Base-by-base conservation (phyloP, 2,113 vertebrate genomes). In the Nibea coibor region DNA sequence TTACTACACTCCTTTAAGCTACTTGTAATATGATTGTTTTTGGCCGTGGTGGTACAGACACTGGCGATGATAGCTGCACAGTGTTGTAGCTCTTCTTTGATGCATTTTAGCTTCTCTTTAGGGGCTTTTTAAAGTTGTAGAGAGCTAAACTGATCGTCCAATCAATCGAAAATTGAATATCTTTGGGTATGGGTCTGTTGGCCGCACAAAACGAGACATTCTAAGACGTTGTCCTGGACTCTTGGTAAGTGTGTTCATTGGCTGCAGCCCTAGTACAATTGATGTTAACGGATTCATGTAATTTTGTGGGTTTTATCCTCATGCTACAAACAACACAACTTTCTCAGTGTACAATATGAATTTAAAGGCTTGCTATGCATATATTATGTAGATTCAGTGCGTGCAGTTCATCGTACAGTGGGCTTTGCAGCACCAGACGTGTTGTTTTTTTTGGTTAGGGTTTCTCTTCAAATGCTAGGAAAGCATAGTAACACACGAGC, bases 401-500 rank as follows among this genome's bases (percentile, higher is more conserved):
- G 20, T 63, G 15, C 26, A 4, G 11, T 54, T 75, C 3, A 65
- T 39, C 26, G 24, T 10, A 57, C 5, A 3, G 14, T 12, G 12
- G 22, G 70, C 63, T 53, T 57, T 70, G 12, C 15, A 43, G 22
- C 45, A 53, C 47, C 24, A 61, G 15, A 66, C 15, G 2, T n/a
- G 42, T 31, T 69, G 62, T 66, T 54, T 70, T 70, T 20, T 53
- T 4, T 31, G 5, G 14, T 35, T 67, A 56, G 8, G 35, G 35
- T 39, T 39, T 39, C 8, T 39, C 35, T 39, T 39, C 35, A 51
- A 47, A 66, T 59, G 47, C 6, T 24, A 72, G 48, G 5, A 59
- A 66, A 66, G 56, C 58, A 64, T 43, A 39, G 10, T 24, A 74
- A 68, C 61, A 74, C 75, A 72, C 48, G 72, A 45, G 17, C 72